A percentile compares a stretch with the other conserved stretches of the same genome.
These are phyloP conservation scores for Rhinoderma darwinii DNA, from an alignment of 2,113 vertebrate species.

Conservation along the genomic window DNA sequence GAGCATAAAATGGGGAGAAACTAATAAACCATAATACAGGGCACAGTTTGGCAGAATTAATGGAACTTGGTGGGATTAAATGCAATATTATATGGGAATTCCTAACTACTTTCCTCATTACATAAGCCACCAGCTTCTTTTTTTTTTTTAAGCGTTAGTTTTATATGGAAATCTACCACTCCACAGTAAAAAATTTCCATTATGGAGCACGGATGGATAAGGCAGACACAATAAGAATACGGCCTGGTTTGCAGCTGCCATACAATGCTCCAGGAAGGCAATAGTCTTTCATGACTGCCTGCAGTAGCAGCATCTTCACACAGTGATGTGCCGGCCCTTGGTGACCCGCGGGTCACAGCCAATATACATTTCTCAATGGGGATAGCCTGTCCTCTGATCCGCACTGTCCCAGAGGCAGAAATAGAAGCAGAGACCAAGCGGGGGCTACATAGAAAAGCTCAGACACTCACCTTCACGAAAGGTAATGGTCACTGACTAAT, in stretches of 20 bases:
- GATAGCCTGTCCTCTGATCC: background rate
- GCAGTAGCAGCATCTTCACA: background rate
- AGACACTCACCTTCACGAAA: too few species aligned
- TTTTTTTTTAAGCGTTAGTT: background rate
- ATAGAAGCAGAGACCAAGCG: background rate
- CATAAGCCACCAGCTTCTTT: conserved; percentile 16
- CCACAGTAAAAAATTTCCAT: background rate
- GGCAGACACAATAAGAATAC: background rate
- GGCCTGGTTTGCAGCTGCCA: conserved; percentile 3
- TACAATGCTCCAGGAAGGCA: background rate
- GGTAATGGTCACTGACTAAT: background rate
- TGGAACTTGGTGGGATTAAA: background rate
- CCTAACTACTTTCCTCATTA: background rate
- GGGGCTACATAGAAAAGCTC: too few species aligned
- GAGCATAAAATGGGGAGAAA: background rate
- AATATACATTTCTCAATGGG: conserved; percentile 11
- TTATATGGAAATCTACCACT: conserved; percentile 21
- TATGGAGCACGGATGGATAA: background rate
- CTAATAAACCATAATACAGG: background rate
- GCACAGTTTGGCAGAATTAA: background rate
- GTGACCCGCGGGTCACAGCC: conserved; percentile 4
- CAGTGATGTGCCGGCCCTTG: background rate
- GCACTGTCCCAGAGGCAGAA: background rate
- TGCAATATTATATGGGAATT: background rate
- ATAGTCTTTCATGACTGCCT: background rate